Conservation (phyloP, 2,888 invertebrate genomes). For the Orchesella flavescens region DNA sequence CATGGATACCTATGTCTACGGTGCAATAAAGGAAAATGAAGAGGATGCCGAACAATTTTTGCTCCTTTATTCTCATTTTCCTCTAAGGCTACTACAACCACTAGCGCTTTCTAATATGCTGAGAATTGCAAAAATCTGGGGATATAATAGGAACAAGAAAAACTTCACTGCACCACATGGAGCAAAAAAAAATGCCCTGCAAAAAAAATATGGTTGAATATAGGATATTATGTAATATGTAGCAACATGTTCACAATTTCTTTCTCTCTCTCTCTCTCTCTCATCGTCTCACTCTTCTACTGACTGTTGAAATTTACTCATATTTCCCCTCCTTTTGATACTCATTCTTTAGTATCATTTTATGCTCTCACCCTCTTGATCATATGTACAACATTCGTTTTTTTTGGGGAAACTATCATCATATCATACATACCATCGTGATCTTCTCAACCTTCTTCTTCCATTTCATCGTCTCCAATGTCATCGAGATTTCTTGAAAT, state of each 20-base stretch:
- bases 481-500: constrained; percentile 63
- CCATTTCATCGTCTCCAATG: constrained; percentile 54
- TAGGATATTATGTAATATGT: constrained; percentile 7
- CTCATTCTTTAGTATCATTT: background rate
- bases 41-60: constrained; percentile 48
- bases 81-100: constrained; percentile 40
- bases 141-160: constrained; percentile 24
- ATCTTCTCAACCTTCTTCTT: constrained; percentile 19
- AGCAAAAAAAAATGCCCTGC: constrained; percentile 11
- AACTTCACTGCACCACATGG: constrained; percentile 13
- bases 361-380: background rate
- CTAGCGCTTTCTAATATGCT: constrained; percentile 40
- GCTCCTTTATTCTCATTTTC: constrained; percentile 53
- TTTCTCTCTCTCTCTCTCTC: background rate
- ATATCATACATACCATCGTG: too few species aligned
- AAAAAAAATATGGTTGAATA: background rate
- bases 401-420: constrained; percentile 13
- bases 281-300: background rate
- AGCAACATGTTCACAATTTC: constrained; percentile 6
- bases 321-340: background rate
- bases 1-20: too few species aligned
- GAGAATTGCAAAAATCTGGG: constrained; percentile 53
- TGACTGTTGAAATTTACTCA: background rate
- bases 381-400: constrained; percentile 1
- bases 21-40: constrained; percentile 55